These are phyloP conservation scores for Drosophila neotestacea DNA, from an alignment of 2,888 invertebrate genomes.

Conservation along the genomic window DNA sequence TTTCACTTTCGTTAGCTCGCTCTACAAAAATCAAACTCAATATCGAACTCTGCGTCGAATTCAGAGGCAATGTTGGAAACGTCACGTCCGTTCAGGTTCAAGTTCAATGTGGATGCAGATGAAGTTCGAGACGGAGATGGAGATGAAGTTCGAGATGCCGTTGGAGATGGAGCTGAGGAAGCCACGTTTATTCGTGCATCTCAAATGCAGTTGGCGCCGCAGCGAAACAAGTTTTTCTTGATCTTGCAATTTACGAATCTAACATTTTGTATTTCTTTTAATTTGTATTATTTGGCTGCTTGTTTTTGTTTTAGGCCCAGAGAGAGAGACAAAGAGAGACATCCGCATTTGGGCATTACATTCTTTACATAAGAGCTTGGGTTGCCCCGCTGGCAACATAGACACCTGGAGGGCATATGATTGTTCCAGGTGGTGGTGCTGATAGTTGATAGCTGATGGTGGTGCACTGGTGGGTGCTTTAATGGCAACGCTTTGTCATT, in stretches of 20 bases:
- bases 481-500: conserved; percentile 52
- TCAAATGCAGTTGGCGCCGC: conserved; percentile 46
- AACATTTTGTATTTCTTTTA: conserved; percentile 24
- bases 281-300: conserved; percentile 2
- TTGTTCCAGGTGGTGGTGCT: conserved; percentile 61
- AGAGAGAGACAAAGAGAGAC: conserved; percentile 2
- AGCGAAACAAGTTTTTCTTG: conserved; percentile 64
- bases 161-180: conserved; percentile 49
- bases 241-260: conserved; percentile 33
- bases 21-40: conserved; percentile 20
- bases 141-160: conserved; percentile 36
- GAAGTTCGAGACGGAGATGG: conserved; percentile 4
- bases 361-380: conserved; percentile 52
- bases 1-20: conserved; percentile 48
- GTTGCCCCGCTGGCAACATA: conserved; percentile 12
- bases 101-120: conserved; percentile 68
- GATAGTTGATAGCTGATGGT: conserved; percentile 20
- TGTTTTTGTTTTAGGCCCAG: conserved; percentile 13
- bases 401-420: conserved; percentile 41
- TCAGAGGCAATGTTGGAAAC: conserved; percentile 22
- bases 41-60: conserved; percentile 5
- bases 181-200: conserved; percentile 39
- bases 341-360: conserved; percentile 57
- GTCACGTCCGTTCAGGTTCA: conserved; percentile 73
- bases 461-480: conserved; percentile 58